Conservation (phyloP, 1,140 invertebrate species). For the Zaprionus camerounensis region DNA sequence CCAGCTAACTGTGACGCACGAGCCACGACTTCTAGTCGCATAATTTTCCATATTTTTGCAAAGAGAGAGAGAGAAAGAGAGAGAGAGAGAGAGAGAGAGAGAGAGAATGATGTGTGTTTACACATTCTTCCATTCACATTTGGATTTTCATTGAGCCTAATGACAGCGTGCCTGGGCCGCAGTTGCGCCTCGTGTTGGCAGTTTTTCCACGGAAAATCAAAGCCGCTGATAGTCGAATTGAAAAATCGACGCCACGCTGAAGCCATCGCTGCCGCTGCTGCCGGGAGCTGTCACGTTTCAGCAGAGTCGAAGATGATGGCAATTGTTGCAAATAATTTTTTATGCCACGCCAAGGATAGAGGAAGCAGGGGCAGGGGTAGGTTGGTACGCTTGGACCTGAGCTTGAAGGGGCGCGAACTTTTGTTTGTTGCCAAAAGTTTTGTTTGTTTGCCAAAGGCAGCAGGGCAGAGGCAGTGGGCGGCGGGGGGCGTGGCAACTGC, state of each 20-base stretch:
- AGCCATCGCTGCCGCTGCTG: conserved; percentile 20
- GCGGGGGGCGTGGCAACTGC: conserved; percentile 9
- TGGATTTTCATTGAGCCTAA: conserved; percentile 33
- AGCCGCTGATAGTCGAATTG: conserved; percentile 54
- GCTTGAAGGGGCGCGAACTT: conserved; percentile 7
- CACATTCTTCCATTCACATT: conserved; percentile 19
- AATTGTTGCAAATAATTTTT: conserved; percentile 82
- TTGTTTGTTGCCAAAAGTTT: conserved; percentile 54
- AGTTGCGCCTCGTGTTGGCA: neutral
- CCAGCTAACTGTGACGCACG: conserved; percentile 28
- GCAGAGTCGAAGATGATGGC: conserved; percentile 62
- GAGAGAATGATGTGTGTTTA: conserved; percentile 5
- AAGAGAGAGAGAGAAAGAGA: too few species aligned
- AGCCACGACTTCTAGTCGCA: conserved; percentile 4
- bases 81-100: too few species aligned
- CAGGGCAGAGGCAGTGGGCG: neutral
- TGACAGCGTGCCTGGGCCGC: conserved; percentile 12
- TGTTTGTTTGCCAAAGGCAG: conserved; percentile 72
- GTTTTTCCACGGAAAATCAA: conserved; percentile 60
- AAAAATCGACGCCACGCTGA: conserved; percentile 57
- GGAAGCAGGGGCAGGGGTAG: neutral
- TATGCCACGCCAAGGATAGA: conserved; percentile 44
- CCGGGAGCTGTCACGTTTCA: conserved; percentile 74
- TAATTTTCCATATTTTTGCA: conserved; percentile 35
- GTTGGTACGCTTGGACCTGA: neutral